A percentile compares a stretch with the other conserved stretches of the same genome.
phyloP scores from a whole-genome alignment of 1,140 invertebrate genomes.

The Coelopa frigida region DNA sequence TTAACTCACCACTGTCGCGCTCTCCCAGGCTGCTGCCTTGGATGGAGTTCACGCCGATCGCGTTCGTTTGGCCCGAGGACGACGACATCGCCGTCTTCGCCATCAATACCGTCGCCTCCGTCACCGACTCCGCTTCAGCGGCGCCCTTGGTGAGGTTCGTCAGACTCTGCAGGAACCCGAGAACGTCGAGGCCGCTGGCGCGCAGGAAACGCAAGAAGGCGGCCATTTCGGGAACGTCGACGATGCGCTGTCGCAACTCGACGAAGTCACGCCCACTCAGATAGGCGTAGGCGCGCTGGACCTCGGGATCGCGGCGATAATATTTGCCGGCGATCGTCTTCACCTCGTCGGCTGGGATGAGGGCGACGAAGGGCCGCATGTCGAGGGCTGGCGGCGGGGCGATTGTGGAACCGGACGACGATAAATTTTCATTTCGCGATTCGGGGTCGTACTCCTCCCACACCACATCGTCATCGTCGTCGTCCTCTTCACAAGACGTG shows the following conservation, averaged over 20 bases:
- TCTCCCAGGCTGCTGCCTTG: too few species aligned
- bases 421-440: slow-evolving; percentile 5
- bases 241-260: slow-evolving; percentile 21
- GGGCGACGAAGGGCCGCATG: slow-evolving; percentile 27
- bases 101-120: background rate
- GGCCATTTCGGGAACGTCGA: slow-evolving; percentile 26
- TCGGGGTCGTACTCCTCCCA: background rate
- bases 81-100: too few species aligned
- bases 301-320: slow-evolving; percentile 33
- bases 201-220: slow-evolving; percentile 30
- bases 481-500: background rate
- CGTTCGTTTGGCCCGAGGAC: too few species aligned
- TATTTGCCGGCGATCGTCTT: slow-evolving; percentile 27
- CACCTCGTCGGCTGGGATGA: slow-evolving; percentile 27
- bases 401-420: slow-evolving; percentile 3
- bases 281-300: slow-evolving; percentile 29
- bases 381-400: slow-evolving; percentile 19
- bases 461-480: slow-evolving; percentile 1
- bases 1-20: too few species aligned
- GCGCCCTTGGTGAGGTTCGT: slow-evolving; percentile 8
- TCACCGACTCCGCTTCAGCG: background rate
- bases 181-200: slow-evolving; percentile 28
- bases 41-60: too few species aligned
- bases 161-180: slow-evolving; percentile 18
- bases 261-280: slow-evolving; percentile 23